phyloP scores from a whole-genome alignment of 2,797 vertebrate species.

The Malurus leucopterus region DNA sequence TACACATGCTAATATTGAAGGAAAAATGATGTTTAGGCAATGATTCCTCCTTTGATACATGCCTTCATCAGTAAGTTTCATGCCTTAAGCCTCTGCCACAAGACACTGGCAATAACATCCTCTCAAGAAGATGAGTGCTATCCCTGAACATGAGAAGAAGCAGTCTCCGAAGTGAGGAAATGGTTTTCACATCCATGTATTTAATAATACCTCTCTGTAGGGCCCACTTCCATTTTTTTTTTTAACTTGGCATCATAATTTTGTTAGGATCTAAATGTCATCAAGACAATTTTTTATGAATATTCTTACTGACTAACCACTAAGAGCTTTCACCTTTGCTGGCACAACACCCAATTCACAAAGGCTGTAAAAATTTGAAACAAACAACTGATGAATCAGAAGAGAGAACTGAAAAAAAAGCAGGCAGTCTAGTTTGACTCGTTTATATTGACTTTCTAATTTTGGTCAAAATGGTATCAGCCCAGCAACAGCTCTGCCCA shows the following conservation, averaged over 20 bases:
- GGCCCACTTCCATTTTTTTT: neutral
- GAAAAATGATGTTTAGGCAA: neutral
- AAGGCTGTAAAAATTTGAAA: slow-evolving; percentile 45
- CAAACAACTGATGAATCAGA: slow-evolving; percentile 60
- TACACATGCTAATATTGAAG: neutral
- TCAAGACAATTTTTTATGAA: neutral
- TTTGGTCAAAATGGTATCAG: slow-evolving; percentile 57
- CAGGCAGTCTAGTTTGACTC: slow-evolving; percentile 59
- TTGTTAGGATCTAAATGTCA: slow-evolving; percentile 26
- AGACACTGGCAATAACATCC: neutral
- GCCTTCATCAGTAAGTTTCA: neutral
- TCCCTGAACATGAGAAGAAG: neutral
- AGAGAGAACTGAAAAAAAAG: slow-evolving; percentile 45
- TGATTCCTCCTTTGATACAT: neutral
- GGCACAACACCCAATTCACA: slow-evolving; percentile 23
- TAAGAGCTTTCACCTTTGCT: slow-evolving; percentile 45
- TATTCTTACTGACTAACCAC: slow-evolving; percentile 34
- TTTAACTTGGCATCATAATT: neutral
- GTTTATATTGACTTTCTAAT: slow-evolving; percentile 62
- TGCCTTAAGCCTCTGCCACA: neutral
- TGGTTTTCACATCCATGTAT: neutral
- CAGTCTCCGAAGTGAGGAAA: neutral
- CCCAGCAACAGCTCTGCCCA: slow-evolving; percentile 58
- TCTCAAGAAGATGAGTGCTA: neutral
- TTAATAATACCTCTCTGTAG: neutral